Conservation (phyloP, 1,140 invertebrate genomes). For the Drosophila pallidifrons region DNA sequence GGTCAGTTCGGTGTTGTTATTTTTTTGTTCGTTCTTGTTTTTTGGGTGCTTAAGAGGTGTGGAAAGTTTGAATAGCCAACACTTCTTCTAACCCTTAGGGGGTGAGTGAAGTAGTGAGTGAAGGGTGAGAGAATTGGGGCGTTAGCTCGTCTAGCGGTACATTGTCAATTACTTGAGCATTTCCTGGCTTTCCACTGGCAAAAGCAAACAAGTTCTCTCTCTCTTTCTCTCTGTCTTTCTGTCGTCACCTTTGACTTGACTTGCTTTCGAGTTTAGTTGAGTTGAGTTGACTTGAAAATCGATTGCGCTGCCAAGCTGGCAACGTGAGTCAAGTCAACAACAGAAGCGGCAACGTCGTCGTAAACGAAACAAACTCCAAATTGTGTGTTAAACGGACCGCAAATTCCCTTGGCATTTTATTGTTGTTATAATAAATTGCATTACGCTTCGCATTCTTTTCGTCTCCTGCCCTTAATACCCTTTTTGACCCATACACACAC, state of each 20-base stretch:
- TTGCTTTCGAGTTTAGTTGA: background rate
- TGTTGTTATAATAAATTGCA: constrained; percentile 62
- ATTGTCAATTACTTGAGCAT: constrained; percentile 58
- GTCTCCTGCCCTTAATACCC: constrained; percentile 10
- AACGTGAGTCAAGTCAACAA: constrained; percentile 13
- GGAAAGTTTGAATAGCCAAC: background rate
- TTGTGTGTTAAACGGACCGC: constrained; percentile 57
- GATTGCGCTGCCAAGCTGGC: constrained; percentile 29
- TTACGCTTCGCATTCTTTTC: constrained; percentile 36
- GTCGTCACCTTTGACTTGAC: constrained; percentile 30
- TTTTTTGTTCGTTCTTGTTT: no score
- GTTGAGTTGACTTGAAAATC: constrained; percentile 36
- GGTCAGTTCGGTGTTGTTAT: constrained; percentile 35
- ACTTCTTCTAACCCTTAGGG: no score
- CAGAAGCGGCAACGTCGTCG: background rate
- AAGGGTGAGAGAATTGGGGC: background rate
- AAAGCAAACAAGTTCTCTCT: constrained; percentile 43
- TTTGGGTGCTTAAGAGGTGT: background rate
- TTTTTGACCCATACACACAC: constrained; percentile 3
- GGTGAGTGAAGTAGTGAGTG: background rate
- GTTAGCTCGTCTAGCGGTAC: constrained; percentile 33
- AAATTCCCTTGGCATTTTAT: constrained; percentile 49
- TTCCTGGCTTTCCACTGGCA: constrained; percentile 52
- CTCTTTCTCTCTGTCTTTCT: no score
- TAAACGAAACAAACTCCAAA: constrained; percentile 23